A percentile compares a stretch with the other conserved stretches of the same genome.
Evolutionary conservation across 2,113 vertebrate genomes (phyloP).

Genomic region (Lamprologus ornatipinnis): DNA sequence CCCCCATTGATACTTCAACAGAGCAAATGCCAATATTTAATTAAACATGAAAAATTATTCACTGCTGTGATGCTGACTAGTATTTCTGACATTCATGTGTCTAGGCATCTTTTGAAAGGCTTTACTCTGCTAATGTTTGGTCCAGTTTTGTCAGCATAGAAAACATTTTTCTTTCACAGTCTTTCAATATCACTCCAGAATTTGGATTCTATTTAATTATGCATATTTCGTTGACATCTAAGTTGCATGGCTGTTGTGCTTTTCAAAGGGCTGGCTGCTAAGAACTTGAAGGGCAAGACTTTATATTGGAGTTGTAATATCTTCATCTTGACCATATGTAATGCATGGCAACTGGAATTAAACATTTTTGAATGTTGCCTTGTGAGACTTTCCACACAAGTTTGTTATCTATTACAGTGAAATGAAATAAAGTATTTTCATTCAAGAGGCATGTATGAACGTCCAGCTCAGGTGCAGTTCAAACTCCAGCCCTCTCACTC

Average conservation of each 20-base stretch:
- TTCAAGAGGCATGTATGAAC: neutral
- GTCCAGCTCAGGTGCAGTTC: neutral
- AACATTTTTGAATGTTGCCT: rapidly evolving
- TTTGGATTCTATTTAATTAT: neutral
- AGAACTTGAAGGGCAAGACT: neutral
- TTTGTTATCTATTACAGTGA: neutral
- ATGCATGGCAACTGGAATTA: neutral
- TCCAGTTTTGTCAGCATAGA: neutral
- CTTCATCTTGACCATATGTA: neutral
- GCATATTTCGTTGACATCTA: neutral
- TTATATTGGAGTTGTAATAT: neutral
- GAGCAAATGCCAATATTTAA: neutral
- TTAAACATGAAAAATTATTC: neutral
- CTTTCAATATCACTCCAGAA: neutral
- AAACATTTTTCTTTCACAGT: neutral
- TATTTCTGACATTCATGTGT: neutral
- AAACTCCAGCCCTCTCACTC: neutral
- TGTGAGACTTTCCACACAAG: neutral
- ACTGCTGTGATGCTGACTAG: neutral
- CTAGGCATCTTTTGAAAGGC: neutral
- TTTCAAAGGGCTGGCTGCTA: neutral
- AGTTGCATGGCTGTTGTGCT: neutral
- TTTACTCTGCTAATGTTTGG: neutral
- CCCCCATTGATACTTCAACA: neutral
- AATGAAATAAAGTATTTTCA: neutral